Base-by-base conservation (phyloP, 92 coral and sea anemone species). In the Umimayanthus kanabou region DNA sequence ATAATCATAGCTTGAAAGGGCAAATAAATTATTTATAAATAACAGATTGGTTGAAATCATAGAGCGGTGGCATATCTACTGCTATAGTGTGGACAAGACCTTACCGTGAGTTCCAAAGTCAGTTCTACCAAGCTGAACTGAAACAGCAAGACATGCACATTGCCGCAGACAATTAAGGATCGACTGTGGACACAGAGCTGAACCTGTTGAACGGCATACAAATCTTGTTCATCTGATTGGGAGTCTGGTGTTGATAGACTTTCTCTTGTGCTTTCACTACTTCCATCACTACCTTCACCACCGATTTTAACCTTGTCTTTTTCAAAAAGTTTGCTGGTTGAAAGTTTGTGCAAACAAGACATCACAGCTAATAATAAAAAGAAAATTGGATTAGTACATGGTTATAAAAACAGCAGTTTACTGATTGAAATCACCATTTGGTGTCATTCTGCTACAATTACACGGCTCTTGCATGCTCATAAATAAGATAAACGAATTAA, bases 321-420 rank as follows among this genome's bases (percentile, higher is more conserved):
- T 74, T 97, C 98, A 87, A 97, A 97, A 61, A 93, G 89, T 85
- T 97, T 97, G 88, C 88, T 88, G 37, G 99, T 97, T 10, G 99
- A 95, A 64, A 97, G 81, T 82, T 93, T 97, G 85, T 91, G 93
- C 76, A 95, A 81, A 76, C 91, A 85, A 8, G 85, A 81, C 79
- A 95, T 82, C 65, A 94, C 94, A 53, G 93, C 99, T 97, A 82
- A 58, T 64, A 88, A 70, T 69, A 0, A 58, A 83, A 61, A 73
- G 4, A 49, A 25, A 80, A 8, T 61, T 25, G 69, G 22, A 61
- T 61, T 61, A 61, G 25, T 23, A 23, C 69, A 61, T 61, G 9
- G 26, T 61, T 53, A 53, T 18, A 7, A 53, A 13, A 14, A 53
- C 14, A 14, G 58, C 58, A 53, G 40, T 23, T 71, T 26, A 26